Base-by-base conservation (phyloP, 2,888 invertebrate species). In the Drosophila lacicola region DNA sequence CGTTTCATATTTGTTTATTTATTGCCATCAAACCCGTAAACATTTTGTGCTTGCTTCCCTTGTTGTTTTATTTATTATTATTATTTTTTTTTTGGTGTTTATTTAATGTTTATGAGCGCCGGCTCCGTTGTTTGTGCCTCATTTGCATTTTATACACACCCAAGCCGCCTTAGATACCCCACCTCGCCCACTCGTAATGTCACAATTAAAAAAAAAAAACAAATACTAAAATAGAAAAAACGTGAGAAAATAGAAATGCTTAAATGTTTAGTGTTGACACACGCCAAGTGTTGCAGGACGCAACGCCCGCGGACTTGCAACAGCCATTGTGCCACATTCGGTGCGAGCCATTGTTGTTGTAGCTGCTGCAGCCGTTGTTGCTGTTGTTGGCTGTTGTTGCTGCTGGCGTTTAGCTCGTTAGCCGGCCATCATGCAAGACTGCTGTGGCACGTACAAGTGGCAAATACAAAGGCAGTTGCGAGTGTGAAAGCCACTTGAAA, bases 401-500 rank as follows among this genome's bases (percentile, higher is more conserved):
- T 74, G 53, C 37, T 75, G 66, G 39, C 56, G 70, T 70, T 81
- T 70, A 78, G 83, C 83, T 83, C 83, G 87, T 83, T 87, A 83
- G 80, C 61, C 67, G 62, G 47, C 64, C 77, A 68, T 74, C 74
- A 75, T 47, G 72, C 65, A 56, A 68, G 65, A 50, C 62, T 69
- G 64, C 72, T 74, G 50, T 78, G 73, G 73, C 82, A 80, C 73
- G 79, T 78, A 71, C 79, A 66, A 80, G 64, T 67, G 66, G 51
- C 49, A 70, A 71, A 66, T 57, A 58, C 70, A 70, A 67, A 65
- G 57, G 57, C 66, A 47, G 51, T 57, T 37, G 73, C 65, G 58
- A 74, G 76, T 70, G 68, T 67, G 77, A 70, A 79, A 74, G 77
- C 77, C 81, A 83, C 87, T 83, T 83, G 72, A 86, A 74, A 84